A percentile compares a stretch with the other conserved stretches of the same genome.
Evolutionary conservation across 1,140 invertebrate species (phyloP).

Genomic region (Heterodera carotae): DNA sequence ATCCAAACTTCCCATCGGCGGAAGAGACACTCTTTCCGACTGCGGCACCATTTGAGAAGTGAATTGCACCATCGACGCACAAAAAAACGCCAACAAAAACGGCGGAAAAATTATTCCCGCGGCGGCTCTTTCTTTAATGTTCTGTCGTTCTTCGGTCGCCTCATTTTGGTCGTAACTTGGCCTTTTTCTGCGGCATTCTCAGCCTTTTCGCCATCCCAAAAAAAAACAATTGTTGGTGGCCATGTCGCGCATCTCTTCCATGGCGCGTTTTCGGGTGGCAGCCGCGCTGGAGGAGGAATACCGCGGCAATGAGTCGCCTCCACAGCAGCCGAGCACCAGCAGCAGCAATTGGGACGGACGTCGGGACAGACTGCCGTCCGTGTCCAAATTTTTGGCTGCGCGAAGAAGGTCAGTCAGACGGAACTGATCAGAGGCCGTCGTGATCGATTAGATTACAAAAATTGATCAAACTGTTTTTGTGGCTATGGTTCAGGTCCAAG

Average conservation of each 20-base stretch:
- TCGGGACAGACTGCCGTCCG: constrained; percentile 20
- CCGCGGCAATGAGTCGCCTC: not conserved
- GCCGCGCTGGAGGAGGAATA: constrained; percentile 40
- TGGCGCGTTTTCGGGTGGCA: constrained; percentile 61
- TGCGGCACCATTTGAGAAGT: not conserved
- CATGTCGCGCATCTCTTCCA: constrained; percentile 64
- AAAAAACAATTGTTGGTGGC: not conserved
- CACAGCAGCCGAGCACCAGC: constrained; percentile 47
- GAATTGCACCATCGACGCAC: not conserved
- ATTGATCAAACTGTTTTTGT: not conserved
- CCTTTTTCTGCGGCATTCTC: not conserved
- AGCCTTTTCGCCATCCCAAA: not conserved
- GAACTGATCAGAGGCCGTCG: constrained; percentile 2
- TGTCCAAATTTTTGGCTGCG: constrained; percentile 24
- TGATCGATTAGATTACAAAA: not conserved
- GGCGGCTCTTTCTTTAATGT: not conserved
- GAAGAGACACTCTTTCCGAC: not conserved
- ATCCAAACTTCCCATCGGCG: not conserved
- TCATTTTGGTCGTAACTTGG: not conserved
- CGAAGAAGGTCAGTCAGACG: constrained; percentile 11
- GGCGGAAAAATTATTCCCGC: not conserved
- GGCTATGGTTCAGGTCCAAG: constrained; percentile 20
- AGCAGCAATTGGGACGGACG: constrained; percentile 30
- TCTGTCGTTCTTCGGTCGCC: not conserved
- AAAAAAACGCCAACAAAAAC: not conserved